A percentile compares a stretch with the other conserved stretches of the same genome.
Conservation (phyloP, 1,140 invertebrate species). For the Solenopsis invicta region DNA sequence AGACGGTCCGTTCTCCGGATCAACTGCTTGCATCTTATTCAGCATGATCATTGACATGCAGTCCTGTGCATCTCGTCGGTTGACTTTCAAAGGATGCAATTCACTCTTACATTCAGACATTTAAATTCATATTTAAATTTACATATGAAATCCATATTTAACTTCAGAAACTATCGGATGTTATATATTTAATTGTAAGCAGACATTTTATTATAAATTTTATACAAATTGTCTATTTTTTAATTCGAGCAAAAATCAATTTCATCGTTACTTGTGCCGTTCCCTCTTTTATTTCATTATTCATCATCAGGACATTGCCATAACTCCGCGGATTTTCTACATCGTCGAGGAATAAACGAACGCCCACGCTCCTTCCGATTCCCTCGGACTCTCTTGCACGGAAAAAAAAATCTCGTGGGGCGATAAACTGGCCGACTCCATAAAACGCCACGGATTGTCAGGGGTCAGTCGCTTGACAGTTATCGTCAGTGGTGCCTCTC, state of each 20-base stretch:
- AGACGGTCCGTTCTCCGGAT: constrained; percentile 59
- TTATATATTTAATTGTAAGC: neutral
- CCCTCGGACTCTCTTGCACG: neutral
- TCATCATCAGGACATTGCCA: neutral
- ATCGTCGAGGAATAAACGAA: constrained; percentile 20
- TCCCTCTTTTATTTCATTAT: neutral
- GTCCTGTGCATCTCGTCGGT: neutral
- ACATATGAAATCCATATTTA: neutral
- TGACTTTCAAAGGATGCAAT: constrained; percentile 22
- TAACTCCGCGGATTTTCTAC: constrained; percentile 12
- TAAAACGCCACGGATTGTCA: constrained; percentile 42
- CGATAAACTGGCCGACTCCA: constrained; percentile 64
- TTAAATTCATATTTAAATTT: constrained; percentile 16
- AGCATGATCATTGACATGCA: constrained; percentile 58
- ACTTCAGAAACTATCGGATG: neutral
- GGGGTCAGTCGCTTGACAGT: constrained; percentile 51
- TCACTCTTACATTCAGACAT: constrained; percentile 4
- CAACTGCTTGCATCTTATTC: constrained; percentile 66
- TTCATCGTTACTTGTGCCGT: neutral
- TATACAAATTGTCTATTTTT: neutral
- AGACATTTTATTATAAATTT: constrained; percentile 9
- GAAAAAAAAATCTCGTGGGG: constrained; percentile 57
- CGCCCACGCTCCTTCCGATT: constrained; percentile 34
- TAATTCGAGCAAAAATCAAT: neutral
- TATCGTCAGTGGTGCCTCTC: constrained; percentile 13